These are phyloP conservation scores for Noctilio leporinus DNA, from an alignment of 2,113 vertebrate genomes.

Conservation along the genomic window DNA sequence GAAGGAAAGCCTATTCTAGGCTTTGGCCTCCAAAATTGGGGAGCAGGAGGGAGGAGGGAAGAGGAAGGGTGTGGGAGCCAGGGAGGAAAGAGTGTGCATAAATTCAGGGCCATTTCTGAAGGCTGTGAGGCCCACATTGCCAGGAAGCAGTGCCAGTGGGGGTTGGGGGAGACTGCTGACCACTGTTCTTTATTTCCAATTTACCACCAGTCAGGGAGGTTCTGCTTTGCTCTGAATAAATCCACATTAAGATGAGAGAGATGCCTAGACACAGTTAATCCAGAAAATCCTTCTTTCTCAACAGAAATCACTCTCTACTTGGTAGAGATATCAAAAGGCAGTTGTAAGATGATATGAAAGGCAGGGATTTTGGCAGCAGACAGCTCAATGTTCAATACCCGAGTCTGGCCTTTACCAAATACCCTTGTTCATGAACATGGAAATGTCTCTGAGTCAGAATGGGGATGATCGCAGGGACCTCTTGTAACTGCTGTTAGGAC, in stretches of 20 bases:
- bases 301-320: not conserved
- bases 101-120: no score
- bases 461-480: no score
- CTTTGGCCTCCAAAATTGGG: not conserved
- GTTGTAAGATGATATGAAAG: not conserved
- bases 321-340: not conserved
- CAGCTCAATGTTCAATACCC: not conserved
- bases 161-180: not conserved
- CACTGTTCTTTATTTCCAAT: not conserved
- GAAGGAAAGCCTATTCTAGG: not conserved
- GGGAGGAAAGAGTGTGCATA: not conserved
- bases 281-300: slow-evolving; percentile 23
- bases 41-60: accelerated
- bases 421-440: not conserved
- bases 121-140: accelerated
- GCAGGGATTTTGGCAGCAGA: not conserved
- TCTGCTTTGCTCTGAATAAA: slow-evolving; percentile 23
- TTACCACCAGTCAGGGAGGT: not conserved
- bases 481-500: accelerated
- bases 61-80: not conserved
- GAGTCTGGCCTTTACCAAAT: not conserved
- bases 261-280: slow-evolving; percentile 18
- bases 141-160: not conserved
- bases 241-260: slow-evolving; percentile 9
- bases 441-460: not conserved